Conservation (phyloP, 2,888 invertebrate species). For the Lycophotia porphyrea region DNA sequence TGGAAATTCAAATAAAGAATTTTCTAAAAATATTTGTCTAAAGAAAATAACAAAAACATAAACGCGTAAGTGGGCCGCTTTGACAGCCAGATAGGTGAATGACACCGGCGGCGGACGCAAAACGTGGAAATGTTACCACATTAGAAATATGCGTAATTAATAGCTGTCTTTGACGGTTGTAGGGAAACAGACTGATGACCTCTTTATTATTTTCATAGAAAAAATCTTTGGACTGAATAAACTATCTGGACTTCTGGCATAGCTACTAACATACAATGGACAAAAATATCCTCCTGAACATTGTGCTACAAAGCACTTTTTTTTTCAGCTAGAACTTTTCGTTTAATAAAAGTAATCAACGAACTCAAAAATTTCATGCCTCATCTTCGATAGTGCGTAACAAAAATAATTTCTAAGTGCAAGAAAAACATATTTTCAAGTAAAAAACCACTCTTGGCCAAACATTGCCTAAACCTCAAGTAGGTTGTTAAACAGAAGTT, state of each 20-base stretch:
- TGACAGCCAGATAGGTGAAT: constrained; percentile 65
- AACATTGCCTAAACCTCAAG: constrained; percentile 51
- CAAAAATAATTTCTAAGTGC: constrained; percentile 20
- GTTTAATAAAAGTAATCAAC: neutral
- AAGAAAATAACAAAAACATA: constrained; percentile 46
- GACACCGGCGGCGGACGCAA: constrained; percentile 52
- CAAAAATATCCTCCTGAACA: neutral
- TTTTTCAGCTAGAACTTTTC: neutral
- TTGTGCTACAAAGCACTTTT: neutral
- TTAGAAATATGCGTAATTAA: constrained; percentile 42
- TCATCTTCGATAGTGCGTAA: constrained; percentile 17
- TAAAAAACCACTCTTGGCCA: constrained; percentile 14
- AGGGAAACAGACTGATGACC: constrained; percentile 16
- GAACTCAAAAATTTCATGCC: constrained; percentile 24
- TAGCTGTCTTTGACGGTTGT: constrained; percentile 35
- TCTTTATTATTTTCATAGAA: neutral
- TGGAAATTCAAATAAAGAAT: constrained; percentile 9
- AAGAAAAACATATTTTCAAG: constrained; percentile 33
- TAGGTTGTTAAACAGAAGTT: constrained; percentile 54
- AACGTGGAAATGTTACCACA: constrained; percentile 54
- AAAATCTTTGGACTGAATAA: neutral
- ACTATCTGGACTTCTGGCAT: neutral
- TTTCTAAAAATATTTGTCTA: constrained; percentile 24
- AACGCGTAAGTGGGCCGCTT: constrained; percentile 39
- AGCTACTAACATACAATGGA: neutral